phyloP scores from a whole-genome alignment of 2,113 vertebrate genomes.

The Mixornis gularis region DNA sequence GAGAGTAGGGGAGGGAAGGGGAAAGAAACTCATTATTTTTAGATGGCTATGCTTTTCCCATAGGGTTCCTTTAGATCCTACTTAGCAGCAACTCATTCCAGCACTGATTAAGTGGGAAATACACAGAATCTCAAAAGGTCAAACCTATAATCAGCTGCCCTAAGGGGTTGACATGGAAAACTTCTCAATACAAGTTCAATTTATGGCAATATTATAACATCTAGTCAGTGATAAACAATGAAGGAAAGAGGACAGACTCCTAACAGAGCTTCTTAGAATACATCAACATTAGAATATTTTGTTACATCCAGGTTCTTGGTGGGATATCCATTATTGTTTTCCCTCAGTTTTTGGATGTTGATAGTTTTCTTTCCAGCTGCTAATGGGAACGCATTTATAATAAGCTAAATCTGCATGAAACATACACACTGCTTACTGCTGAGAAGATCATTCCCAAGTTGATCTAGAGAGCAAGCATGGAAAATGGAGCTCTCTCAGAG shows the following conservation, averaged over 20 bases:
- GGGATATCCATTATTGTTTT: not conserved
- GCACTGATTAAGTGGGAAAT: slow-evolving; percentile 82
- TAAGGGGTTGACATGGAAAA: slow-evolving; percentile 72
- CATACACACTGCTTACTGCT: not conserved
- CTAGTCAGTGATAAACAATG: not conserved
- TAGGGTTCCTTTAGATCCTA: slow-evolving; percentile 73
- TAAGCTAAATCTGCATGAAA: not conserved
- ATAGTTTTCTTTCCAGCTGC: slow-evolving; percentile 5
- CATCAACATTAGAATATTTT: not conserved
- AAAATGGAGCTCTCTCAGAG: not conserved
- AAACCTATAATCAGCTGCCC: slow-evolving; percentile 80
- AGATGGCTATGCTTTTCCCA: slow-evolving; percentile 77
- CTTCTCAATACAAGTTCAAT: slow-evolving; percentile 70
- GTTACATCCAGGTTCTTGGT: not conserved
- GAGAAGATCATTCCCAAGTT: slow-evolving; percentile 1
- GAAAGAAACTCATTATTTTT: slow-evolving; percentile 79
- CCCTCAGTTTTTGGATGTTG: not conserved
- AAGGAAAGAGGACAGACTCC: not conserved
- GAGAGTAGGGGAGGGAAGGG: not conserved
- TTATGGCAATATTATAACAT: slow-evolving; percentile 63
- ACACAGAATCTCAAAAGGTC: slow-evolving; percentile 81
- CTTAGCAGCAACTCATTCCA: slow-evolving; percentile 79
- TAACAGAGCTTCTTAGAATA: not conserved
- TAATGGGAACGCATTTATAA: not conserved
- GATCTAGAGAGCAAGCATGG: not conserved